Evolutionary conservation across 2,888 invertebrate genomes (phyloP).

Genomic region (Hymenopus coronatus): DNA sequence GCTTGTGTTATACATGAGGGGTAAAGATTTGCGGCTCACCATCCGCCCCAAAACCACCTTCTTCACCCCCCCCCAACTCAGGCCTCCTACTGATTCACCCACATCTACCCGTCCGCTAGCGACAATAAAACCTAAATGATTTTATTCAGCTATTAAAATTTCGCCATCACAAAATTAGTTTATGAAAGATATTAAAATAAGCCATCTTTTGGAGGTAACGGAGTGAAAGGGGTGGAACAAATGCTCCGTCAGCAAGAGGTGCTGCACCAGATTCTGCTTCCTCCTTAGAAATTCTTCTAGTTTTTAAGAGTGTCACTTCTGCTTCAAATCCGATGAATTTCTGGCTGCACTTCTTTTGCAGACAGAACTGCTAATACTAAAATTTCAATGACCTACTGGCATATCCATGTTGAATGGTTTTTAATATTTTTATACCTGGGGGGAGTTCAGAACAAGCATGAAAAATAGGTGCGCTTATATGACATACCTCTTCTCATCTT

Average conservation of each 20-base stretch:
- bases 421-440: too few species aligned
- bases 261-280: neutral
- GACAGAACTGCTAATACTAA: too few species aligned
- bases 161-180: slow-evolving; percentile 35
- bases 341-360: too few species aligned
- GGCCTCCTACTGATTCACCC: neutral
- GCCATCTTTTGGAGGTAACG: slow-evolving; percentile 21
- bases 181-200: slow-evolving; percentile 36
- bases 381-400: too few species aligned
- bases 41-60: slow-evolving; percentile 5
- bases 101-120: slow-evolving; percentile 13
- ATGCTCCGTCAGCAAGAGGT: neutral
- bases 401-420: too few species aligned
- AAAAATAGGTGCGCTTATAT: too few species aligned
- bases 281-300: too few species aligned
- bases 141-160: slow-evolving; percentile 36
- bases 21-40: slow-evolving; percentile 33
- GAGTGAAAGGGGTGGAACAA: neutral
- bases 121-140: slow-evolving; percentile 36
- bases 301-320: too few species aligned
- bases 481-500: too few species aligned
- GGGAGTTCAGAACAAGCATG: too few species aligned
- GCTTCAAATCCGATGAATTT: too few species aligned
- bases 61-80: neutral
- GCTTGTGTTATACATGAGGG: slow-evolving; percentile 29